Evolutionary conservation across 2,113 vertebrate species (phyloP), one percentile per base, ranked within the genome.

Genomic region (Phodopus roborovskii): DNA sequence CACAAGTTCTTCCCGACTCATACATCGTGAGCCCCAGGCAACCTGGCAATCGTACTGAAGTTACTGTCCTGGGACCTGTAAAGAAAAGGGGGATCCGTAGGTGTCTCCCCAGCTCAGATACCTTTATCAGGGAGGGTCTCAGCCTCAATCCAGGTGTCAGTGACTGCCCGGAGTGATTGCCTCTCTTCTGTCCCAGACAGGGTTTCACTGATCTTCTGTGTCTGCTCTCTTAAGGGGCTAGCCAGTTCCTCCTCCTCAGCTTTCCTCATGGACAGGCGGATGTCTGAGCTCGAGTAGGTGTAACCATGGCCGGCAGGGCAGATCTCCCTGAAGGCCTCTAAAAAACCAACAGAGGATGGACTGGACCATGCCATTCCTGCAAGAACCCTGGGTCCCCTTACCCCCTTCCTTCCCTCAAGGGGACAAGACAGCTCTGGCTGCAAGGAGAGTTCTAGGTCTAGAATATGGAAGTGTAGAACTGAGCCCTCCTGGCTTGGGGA

Each of bases 261-360:
- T 96, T 99, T 99, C 92, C 99, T 99, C 98, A 99, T 97, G 4
- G 99, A 99, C 95, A 99, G 94, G 45, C 98, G 98, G 88, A 99
- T 99, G 42, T 99, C 98, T 10, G 99, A 99, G 77, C 99, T 98
- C 0, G 99, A 99, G 97, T 99, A 99, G 74, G 99, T 99, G 56
- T 99, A 99, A 8, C 99, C 99, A 0, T 99, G 99, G 48, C 99
- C 99, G 0, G 99, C 99, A 0, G 99, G 99, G 92, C 99, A 99
- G 98, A 99, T 99, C 97, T 99, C 99, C 98, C 99, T 99, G 98
- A 99, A 99, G 77, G 98, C 98, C 95, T 98, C 99, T 99, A 97
- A 4, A 64, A 97, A 88, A 58, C 48, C 97, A 73, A 62, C 1
- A 30, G 92, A 97, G 95, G 53, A 39, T 42, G 83, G n/a, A 70